Conservation (phyloP, 1,140 invertebrate genomes). For the Cotesia glomerata region DNA sequence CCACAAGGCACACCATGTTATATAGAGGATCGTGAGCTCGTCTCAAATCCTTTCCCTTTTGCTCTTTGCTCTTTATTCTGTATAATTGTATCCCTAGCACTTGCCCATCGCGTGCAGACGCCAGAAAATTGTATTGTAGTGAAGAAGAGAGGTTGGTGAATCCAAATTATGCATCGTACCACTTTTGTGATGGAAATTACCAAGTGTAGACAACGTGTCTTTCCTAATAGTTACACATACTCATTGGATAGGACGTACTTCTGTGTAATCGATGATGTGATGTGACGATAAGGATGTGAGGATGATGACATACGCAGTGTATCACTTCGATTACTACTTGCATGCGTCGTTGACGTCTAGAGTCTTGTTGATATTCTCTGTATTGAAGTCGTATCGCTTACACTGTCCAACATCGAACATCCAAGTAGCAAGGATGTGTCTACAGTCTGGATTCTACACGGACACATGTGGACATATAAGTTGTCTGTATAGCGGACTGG, state of each 20-base stretch:
- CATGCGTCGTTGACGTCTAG: not conserved
- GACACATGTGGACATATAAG: not conserved
- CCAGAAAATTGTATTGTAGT: too few relatives aligned
- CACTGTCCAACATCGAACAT: too few relatives aligned
- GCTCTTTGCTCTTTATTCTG: not conserved
- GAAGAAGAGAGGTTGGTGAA: too few relatives aligned
- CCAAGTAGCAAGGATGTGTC: too few relatives aligned
- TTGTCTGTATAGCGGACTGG: not conserved
- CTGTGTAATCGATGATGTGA: not conserved
- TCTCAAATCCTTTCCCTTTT: not conserved
- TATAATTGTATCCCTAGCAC: too few relatives aligned
- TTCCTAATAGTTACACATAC: too few relatives aligned
- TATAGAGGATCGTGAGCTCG: slow-evolving; percentile 25
- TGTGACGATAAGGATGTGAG: too few relatives aligned
- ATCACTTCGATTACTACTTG: slow-evolving; percentile 1
- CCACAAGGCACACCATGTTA: slow-evolving; percentile 37
- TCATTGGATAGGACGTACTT: not conserved
- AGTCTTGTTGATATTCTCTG: slow-evolving; percentile 3
- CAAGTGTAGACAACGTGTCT: not conserved
- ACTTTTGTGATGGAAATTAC: not conserved
- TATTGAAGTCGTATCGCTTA: not conserved
- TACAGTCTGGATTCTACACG: not conserved
- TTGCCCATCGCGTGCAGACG: too few relatives aligned
- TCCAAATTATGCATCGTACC: too few relatives aligned
- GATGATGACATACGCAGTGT: not conserved